Base-by-base conservation (phyloP, 1,140 invertebrate species). In the Aleiodes sp. region DNA sequence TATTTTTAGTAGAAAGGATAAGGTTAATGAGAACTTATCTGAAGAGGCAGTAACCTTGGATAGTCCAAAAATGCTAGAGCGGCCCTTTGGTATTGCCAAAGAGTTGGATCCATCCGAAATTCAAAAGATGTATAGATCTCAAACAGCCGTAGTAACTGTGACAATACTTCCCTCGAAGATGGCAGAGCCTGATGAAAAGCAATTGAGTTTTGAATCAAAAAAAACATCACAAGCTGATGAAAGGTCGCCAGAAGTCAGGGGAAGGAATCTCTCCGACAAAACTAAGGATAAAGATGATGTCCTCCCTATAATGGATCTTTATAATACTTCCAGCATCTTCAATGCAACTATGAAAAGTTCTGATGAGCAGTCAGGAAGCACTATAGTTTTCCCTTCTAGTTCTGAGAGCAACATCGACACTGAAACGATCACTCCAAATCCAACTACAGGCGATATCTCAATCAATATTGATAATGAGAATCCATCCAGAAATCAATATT, bases 291-390 rank as follows among this genome's bases (percentile, higher is more conserved):
- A 85, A 63, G 84, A 86, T 69, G 81, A 84, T 60, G 78, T 85
- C 14, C 60, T 85, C 28, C 84, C 83, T 6, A 86, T 85, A 62
- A 86, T 86, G 84, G 78, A 86, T 37, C 72, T 84, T 28, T 85
- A 85, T 73, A 85, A 86, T 62, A 83, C 81, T 2, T 84, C 83
- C 9, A 78, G 75, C 8, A 86, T 86, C 19, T 85, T 86, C 65
- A 84, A 86, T 56, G 81, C 72, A 12, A 84, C 68, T 6, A 39
- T 24, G 33, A 68, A 62, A 24, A 56, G 68, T 31, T 39, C 52
- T 1, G 12, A 26, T 19, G 33, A 41, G 10, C 19, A n/a, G 2
- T n/a, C n/a, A n/a, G 39, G 16, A 0, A 60, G 28, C 19, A 39
- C 64, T 7, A 6, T 14, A 33, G 43, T 19, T 8, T 37, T 16